These are phyloP conservation scores for Heteropelma amictum DNA, from an alignment of 2,888 invertebrate genomes.

Conservation along the genomic window DNA sequence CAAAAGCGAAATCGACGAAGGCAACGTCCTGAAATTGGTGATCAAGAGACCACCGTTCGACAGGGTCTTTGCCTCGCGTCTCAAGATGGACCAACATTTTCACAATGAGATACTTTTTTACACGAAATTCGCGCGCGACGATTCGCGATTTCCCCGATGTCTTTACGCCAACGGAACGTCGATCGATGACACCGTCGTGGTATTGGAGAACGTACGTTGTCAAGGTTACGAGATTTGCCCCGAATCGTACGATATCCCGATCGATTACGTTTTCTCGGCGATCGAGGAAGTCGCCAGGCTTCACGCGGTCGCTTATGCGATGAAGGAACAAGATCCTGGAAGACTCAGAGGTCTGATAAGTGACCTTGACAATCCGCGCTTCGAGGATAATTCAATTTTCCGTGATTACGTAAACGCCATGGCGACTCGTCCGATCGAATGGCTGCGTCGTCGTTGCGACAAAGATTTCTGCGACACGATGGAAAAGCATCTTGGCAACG, in stretches of 20 bases:
- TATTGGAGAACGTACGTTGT: constrained; percentile 64
- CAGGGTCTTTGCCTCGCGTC: fast-evolving
- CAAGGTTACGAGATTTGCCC: constrained; percentile 60
- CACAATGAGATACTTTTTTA: constrained; percentile 73
- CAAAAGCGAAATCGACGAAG: not conserved
- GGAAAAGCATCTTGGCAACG: constrained; percentile 55
- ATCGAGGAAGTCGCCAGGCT: constrained; percentile 68
- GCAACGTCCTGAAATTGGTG: constrained; percentile 46
- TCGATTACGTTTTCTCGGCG: constrained; percentile 65
- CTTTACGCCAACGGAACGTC: constrained; percentile 30
- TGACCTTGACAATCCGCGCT: constrained; percentile 59
- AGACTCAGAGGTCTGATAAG: constrained; percentile 61
- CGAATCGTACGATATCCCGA: constrained; percentile 50
- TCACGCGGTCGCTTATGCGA: constrained; percentile 67
- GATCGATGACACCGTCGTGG: constrained; percentile 58
- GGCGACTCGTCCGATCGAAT: constrained; percentile 56
- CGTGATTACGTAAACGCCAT: not conserved
- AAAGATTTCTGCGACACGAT: constrained; percentile 63
- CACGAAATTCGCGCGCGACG: constrained; percentile 45
- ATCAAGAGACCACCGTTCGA: constrained; percentile 53
- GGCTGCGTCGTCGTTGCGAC: constrained; percentile 60
- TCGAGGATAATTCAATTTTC: not conserved
- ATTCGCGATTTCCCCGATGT: constrained; percentile 51
- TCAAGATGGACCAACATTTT: constrained; percentile 56
- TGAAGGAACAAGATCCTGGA: constrained; percentile 61